A percentile compares a stretch with the other conserved stretches of the same genome.
phyloP scores from a whole-genome alignment of 2,113 vertebrate species.

The Oreotrochilus melanogaster region DNA sequence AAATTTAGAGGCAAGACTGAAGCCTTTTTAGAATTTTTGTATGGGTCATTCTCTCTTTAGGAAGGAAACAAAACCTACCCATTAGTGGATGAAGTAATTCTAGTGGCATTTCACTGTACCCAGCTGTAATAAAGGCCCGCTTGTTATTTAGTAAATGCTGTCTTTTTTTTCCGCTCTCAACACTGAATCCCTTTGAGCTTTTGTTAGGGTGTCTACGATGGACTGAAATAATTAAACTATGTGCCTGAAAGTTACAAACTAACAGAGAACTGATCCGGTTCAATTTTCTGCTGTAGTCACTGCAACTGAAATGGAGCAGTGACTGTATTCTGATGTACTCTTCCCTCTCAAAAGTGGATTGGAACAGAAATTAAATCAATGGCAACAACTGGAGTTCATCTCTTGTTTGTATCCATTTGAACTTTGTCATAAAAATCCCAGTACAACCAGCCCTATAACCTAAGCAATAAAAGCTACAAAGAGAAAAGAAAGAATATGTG shows the following conservation, averaged over 20 bases:
- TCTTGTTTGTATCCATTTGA: background rate
- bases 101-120: background rate
- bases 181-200: background rate
- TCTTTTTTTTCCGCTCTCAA: background rate
- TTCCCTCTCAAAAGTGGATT: background rate
- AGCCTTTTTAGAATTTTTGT: background rate
- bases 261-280: background rate
- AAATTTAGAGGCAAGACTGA: background rate
- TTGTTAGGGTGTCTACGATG: background rate
- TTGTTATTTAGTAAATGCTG: constrained; percentile 7
- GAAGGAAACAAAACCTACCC: background rate
- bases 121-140: background rate
- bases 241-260: background rate
- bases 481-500: background rate
- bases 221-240: background rate
- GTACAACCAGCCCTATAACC: background rate
- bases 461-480: background rate
- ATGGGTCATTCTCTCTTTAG: background rate
- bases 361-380: background rate
- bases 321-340: background rate
- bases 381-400: background rate
- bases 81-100: constrained; percentile 1
- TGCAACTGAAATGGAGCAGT: background rate
- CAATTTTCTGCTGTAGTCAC: background rate
- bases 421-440: background rate